Evolutionary conservation across 2,113 vertebrate species (phyloP), one percentile per base, ranked within the genome.

Genomic region (Perca schrenkii): DNA sequence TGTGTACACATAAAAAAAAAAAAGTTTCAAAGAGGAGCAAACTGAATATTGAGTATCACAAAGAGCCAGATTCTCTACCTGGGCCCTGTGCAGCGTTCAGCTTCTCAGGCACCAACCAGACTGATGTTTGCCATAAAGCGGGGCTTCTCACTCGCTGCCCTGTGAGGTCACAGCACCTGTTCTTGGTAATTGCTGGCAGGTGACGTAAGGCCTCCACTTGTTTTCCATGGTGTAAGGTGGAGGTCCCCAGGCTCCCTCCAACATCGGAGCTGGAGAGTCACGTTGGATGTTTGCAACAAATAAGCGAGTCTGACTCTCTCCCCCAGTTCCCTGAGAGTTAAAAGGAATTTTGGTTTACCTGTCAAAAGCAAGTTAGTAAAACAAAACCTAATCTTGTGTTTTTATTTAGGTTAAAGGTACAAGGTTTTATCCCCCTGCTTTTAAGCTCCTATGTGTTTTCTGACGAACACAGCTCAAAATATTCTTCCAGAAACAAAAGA

Each of bases 161-260:
- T 69, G 75, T 91, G 86, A 91, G 93, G 91, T 94, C 91, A 93
- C 89, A 78, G 85, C 91, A 92, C 90, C 93, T 93, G 91, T 90
- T 91, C 76, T 53, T 40, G 52, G 87, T 91, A 85, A 90, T 80
- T 77, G 84, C 77, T 77, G 84, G 49, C 89, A 91, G 91, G 86
- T 90, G 91, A 91, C 68, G 77, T 78, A 62, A 89, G 78, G 53
- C 68, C 52, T 74, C 80, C 61, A 40, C 83, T 92, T 91, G 84
- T 87, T 92, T 91, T 89, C 89, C 91, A 83, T 73, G 57, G 74
- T 66, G 77, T 77, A 86, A 89, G 81, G 86, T 79, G 77, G 80
- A 71, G 80, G 52, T 47, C 13, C 47, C 65, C 64, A 19, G 0
- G n/a, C 50, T 57, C 25, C 60, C 77, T 64, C 54, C 54, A 43